A percentile compares a stretch with the other conserved stretches of the same genome.
phyloP scores from a whole-genome alignment of 92 coral and sea anemone genomes.

The Porites divaricata region DNA sequence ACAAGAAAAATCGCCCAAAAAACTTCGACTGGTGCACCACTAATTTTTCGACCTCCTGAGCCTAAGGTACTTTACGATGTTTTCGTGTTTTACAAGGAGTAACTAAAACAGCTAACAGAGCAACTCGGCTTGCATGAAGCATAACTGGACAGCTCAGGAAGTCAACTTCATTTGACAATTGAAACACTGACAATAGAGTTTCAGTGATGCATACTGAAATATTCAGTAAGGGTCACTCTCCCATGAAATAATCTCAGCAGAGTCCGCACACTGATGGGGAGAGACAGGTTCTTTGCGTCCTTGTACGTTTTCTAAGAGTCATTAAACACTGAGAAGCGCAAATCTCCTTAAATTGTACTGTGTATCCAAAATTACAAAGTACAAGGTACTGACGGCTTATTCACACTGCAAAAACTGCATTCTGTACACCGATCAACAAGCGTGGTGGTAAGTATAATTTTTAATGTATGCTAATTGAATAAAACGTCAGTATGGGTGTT shows the following conservation, averaged over 20 bases:
- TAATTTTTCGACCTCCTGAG: background rate
- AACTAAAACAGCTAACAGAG: background rate
- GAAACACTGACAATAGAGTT: background rate
- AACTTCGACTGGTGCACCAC: background rate
- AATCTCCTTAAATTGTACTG: background rate
- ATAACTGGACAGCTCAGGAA: background rate
- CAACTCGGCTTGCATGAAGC: background rate
- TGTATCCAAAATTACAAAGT: background rate
- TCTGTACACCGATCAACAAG: too few relatives aligned
- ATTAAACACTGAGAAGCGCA: too few relatives aligned
- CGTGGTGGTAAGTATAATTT: background rate
- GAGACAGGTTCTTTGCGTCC: background rate
- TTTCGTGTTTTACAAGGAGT: conserved; percentile 31
- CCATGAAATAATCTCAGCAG: conserved; percentile 11
- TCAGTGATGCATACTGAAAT: background rate
- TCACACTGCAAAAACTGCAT: background rate
- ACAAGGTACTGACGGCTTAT: background rate
- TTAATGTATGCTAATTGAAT: background rate
- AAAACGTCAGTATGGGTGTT: conserved; percentile 11
- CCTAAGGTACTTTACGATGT: background rate
- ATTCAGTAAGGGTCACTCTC: background rate
- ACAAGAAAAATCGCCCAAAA: background rate
- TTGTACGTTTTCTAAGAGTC: background rate
- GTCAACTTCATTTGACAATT: background rate
- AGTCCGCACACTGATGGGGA: background rate